Conservation (phyloP, 2,888 invertebrate genomes). For the Noctuana brunneofusca region DNA sequence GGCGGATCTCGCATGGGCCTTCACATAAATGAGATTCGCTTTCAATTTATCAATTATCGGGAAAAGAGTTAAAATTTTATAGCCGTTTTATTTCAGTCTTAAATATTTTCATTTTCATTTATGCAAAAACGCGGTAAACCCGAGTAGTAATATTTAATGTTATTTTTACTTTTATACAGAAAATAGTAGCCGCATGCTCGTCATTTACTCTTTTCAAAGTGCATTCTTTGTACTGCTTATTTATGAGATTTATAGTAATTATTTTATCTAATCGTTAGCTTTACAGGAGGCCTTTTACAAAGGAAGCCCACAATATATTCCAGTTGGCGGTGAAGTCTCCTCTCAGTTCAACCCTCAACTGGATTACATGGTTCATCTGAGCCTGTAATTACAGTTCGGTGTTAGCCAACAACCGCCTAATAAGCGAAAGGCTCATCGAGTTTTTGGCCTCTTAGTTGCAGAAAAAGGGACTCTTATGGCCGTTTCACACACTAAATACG, state of each 20-base stretch:
- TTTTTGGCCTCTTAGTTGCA: slow-evolving; percentile 48
- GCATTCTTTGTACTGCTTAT: no score
- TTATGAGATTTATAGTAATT: no score
- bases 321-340: not conserved
- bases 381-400: slow-evolving; percentile 39
- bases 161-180: no score
- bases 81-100: not conserved
- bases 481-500: not conserved
- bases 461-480: not conserved
- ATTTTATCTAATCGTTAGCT: no score
- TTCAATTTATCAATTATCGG: slow-evolving; percentile 27
- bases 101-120: not conserved
- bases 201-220: no score
- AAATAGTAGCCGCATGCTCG: no score
- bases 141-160: no score
- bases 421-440: slow-evolving; percentile 43
- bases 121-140: no score
- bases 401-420: slow-evolving; percentile 42
- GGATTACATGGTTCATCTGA: slow-evolving; percentile 36
- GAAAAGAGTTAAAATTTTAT: not conserved
- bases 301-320: not conserved
- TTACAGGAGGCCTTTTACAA: no score
- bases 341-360: slow-evolving; percentile 12
- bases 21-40: slow-evolving; percentile 16
- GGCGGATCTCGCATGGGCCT: not conserved